Base-by-base conservation (phyloP, 2,888 invertebrate species). In the Panzeria rudis region DNA sequence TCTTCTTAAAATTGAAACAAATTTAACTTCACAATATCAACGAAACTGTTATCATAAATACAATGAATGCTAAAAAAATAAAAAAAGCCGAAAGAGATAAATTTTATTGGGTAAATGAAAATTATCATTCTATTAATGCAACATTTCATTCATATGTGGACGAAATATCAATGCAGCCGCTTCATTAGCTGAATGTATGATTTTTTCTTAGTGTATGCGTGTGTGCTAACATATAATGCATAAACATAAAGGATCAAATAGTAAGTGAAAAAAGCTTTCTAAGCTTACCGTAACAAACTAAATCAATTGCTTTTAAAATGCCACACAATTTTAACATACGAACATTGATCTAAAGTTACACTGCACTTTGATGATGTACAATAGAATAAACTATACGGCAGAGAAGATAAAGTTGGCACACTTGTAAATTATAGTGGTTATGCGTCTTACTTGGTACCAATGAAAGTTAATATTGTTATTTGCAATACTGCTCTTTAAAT, bases 281-380 rank as follows among this genome's bases (percentile, higher is more conserved):
- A 73, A 72, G 77, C 80, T 84, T 47, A 72, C 72, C 61, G 47
- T 81, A 80, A 77, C 80, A 81, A 84, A 80, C 76, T 80, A 81
- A 84, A 84, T 77, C 84, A 81, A 84, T 81, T 84, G 80, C 71
- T 80, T 76, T 80, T 80, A 72, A 77, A 84, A 81, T 84, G 50
- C 72, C 61, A 61, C 61, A 29, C 77, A 61, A 38, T 61, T 80
- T 72, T 29, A 44, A 47, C 47, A 79, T 72, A 78, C 78, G 25
- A 38, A 47, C 38, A 75, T 44, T 47, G 47, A 73, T 75, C 13
- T 32, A 38, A 13, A 64, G 29, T 20, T 20, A 15, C 47, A 29
- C n/a, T 73, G 8, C 25, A 44, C 20, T n/a, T 9, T 64, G n/a
- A 29, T n/a, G n/a, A n/a, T 17, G 17, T 64, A 6, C 15, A 38